Conservation (phyloP, 2,888 invertebrate species). For the Phoenoteleia sp. region DNA sequence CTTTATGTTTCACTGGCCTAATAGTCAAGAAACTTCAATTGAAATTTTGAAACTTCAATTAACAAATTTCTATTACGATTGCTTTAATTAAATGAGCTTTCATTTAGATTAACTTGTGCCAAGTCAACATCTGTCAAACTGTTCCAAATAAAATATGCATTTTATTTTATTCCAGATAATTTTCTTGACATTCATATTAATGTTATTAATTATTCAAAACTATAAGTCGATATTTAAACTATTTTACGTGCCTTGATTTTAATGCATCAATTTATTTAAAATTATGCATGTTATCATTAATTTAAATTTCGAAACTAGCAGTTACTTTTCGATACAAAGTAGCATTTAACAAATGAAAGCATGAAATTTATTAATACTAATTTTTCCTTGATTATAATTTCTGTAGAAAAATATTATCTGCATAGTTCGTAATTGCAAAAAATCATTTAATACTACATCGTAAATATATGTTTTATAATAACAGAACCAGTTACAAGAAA, state of each 20-base stretch:
- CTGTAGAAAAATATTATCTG: not conserved
- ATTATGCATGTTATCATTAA: not conserved
- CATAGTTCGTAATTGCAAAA: slow-evolving; percentile 13
- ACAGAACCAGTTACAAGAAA: slow-evolving; percentile 38
- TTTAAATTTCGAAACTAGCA: not conserved
- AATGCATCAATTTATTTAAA: not conserved
- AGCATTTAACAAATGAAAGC: not conserved
- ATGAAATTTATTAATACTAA: not conserved
- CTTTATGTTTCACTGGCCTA: slow-evolving; percentile 46
- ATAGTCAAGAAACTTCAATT: slow-evolving; percentile 29
- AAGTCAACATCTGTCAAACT: not conserved
- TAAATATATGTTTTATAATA: slow-evolving; percentile 39
- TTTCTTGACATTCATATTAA: too few species aligned
- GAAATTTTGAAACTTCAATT: slow-evolving; percentile 51
- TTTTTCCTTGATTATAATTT: slow-evolving; percentile 1
- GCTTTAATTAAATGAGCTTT: slow-evolving; percentile 34
- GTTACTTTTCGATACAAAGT: not conserved
- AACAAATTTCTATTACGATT: slow-evolving; percentile 40
- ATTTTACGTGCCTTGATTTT: too few species aligned
- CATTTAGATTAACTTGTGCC: not conserved
- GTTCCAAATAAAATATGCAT: too few species aligned
- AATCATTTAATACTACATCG: not conserved
- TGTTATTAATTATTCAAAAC: too few species aligned
- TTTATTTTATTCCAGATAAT: too few species aligned
- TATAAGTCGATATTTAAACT: too few species aligned